These are phyloP conservation scores for Climacteris rufus DNA, from an alignment of 2,113 vertebrate genomes.

Conservation along the genomic window DNA sequence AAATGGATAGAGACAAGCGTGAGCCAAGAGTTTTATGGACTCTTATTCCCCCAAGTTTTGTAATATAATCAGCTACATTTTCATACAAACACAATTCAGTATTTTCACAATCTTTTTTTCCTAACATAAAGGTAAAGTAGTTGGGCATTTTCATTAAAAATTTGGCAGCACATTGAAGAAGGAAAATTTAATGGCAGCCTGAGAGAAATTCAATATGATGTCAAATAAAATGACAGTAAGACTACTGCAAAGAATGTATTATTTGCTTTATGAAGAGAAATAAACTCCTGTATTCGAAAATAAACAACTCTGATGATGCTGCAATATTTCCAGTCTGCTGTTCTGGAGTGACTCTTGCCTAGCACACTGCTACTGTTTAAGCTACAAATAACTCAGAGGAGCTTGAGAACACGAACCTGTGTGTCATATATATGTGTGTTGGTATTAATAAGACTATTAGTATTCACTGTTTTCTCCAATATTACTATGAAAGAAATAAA, in stretches of 20 bases:
- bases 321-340: not conserved
- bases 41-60: not conserved
- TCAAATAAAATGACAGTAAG: not conserved
- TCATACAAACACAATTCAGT: not conserved
- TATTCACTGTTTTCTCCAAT: not conserved
- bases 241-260: not conserved
- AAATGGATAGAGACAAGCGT: not conserved
- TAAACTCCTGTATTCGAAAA: not conserved
- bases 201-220: not conserved
- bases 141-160: not conserved
- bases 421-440: not conserved
- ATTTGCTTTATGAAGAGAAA: not conserved
- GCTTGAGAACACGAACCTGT: not conserved
- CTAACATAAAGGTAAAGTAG: not conserved
- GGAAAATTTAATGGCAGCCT: not conserved
- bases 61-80: not conserved
- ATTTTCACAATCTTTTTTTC: not conserved
- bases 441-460: not conserved
- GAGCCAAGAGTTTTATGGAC: not conserved
- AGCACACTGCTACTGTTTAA: not conserved
- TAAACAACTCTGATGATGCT: not conserved
- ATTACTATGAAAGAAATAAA: slow-evolving; percentile 13
- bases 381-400: not conserved
- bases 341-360: not conserved
- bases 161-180: not conserved